These are phyloP conservation scores for Prostheceraeus crozeri DNA, from an alignment of 2,888 invertebrate species.

Conservation along the genomic window DNA sequence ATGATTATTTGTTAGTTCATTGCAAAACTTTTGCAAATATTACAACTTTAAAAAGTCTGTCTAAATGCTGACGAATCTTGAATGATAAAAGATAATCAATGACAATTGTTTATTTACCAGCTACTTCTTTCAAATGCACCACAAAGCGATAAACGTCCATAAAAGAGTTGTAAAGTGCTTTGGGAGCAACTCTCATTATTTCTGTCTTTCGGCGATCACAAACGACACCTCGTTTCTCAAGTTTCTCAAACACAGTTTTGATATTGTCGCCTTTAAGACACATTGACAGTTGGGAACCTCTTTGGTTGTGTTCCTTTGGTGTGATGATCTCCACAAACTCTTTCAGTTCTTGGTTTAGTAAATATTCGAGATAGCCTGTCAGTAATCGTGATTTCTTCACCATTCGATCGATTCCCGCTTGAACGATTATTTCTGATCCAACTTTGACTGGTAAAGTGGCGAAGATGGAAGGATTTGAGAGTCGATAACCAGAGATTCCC, in stretches of 20 bases:
- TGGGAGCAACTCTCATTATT: constrained; percentile 60
- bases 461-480: constrained; percentile 61
- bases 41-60: too few relatives aligned
- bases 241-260: constrained; percentile 55
- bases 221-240: constrained; percentile 60
- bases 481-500: constrained; percentile 59
- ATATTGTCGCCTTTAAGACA: constrained; percentile 56
- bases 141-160: constrained; percentile 58
- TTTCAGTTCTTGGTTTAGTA: constrained; percentile 47
- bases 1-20: too few relatives aligned
- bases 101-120: too few relatives aligned
- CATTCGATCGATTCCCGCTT: constrained; percentile 54
- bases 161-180: constrained; percentile 61
- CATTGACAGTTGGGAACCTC: constrained; percentile 61
- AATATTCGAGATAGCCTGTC: constrained; percentile 61
- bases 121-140: constrained; percentile 43
- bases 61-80: too few relatives aligned
- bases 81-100: too few relatives aligned
- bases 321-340: constrained; percentile 58
- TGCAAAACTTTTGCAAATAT: too few relatives aligned
- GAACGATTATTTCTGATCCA: constrained; percentile 57
- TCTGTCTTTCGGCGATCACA: constrained; percentile 60
- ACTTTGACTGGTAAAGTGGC: constrained; percentile 34
- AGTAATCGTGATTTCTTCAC: constrained; percentile 58
- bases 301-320: constrained; percentile 58